Percentiles rank a stretch among this genome's conserved stretches.
These are phyloP conservation scores for Leptopilina clavipes DNA, from an alignment of 1,140 invertebrate species.

Conservation along the genomic window DNA sequence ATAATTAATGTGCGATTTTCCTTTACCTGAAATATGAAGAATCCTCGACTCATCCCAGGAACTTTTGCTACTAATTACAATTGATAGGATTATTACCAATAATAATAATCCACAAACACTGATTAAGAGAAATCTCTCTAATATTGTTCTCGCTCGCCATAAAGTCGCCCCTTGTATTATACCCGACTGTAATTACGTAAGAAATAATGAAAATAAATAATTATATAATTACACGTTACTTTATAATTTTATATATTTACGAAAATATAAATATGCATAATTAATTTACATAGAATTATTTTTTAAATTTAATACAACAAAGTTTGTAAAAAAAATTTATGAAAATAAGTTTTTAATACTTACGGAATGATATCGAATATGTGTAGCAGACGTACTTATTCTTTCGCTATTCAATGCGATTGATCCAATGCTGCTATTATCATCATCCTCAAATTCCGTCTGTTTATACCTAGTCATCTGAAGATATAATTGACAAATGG, in stretches of 20 bases:
- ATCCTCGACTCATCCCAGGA: conserved; percentile 68
- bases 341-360: too few relatives aligned
- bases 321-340: too few relatives aligned
- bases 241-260: too few relatives aligned
- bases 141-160: conserved; percentile 78
- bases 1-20: conserved; percentile 51
- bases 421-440: conserved; percentile 87
- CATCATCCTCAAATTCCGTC: conserved; percentile 88
- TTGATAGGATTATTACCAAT: conserved; percentile 78
- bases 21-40: conserved; percentile 67
- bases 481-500: conserved; percentile 54
- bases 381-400: conserved; percentile 84
- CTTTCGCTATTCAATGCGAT: conserved; percentile 80
- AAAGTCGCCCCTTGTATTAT: conserved; percentile 75
- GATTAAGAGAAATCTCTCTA: conserved; percentile 78
- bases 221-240: too few relatives aligned
- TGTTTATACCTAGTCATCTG: conserved; percentile 92
- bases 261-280: too few relatives aligned
- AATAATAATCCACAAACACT: conserved; percentile 77
- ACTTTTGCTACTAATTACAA: conserved; percentile 65
- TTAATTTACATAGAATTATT: too few relatives aligned
- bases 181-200: conserved; percentile 26
- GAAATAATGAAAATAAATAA: too few relatives aligned
- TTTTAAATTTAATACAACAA: too few relatives aligned
- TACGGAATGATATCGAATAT: conserved; percentile 87